Conservation (phyloP, 2,113 vertebrate species). For the Pygoscelis antarcticus region DNA sequence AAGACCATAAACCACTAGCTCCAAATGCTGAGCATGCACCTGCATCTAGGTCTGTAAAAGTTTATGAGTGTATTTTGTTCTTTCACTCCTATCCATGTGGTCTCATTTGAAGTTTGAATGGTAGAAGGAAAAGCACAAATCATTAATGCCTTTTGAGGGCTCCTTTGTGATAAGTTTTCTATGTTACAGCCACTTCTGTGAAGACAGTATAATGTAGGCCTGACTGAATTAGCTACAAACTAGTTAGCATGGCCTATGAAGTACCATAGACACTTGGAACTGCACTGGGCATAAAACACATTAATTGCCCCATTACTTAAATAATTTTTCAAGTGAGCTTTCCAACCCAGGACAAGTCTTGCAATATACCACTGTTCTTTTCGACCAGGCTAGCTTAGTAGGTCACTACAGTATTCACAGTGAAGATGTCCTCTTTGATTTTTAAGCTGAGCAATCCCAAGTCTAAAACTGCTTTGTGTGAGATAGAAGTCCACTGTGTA, state of each 20-base stretch:
- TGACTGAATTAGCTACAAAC: background rate
- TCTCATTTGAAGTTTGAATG: background rate
- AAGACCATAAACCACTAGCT: background rate
- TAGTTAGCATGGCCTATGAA: background rate
- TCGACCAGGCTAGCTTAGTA: background rate
- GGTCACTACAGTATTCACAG: background rate
- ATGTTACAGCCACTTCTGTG: background rate
- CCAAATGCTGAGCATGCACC: background rate
- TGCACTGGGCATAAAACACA: background rate
- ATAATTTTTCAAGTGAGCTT: rapidly evolving
- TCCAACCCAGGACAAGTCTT: background rate
- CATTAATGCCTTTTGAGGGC: background rate
- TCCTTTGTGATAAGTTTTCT: background rate
- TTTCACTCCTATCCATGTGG: background rate
- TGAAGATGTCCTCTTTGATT: background rate
- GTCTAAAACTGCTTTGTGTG: background rate
- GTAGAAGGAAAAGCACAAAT: background rate
- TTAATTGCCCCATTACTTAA: background rate
- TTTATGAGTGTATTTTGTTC: background rate
- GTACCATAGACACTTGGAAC: background rate
- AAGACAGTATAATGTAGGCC: background rate
- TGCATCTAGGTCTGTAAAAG: background rate
- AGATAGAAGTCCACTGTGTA: background rate
- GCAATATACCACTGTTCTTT: background rate
- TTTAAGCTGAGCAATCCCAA: background rate